Evolutionary conservation across 2,888 invertebrate species (phyloP).

Genomic region (Yponomeuta sedellus): DNA sequence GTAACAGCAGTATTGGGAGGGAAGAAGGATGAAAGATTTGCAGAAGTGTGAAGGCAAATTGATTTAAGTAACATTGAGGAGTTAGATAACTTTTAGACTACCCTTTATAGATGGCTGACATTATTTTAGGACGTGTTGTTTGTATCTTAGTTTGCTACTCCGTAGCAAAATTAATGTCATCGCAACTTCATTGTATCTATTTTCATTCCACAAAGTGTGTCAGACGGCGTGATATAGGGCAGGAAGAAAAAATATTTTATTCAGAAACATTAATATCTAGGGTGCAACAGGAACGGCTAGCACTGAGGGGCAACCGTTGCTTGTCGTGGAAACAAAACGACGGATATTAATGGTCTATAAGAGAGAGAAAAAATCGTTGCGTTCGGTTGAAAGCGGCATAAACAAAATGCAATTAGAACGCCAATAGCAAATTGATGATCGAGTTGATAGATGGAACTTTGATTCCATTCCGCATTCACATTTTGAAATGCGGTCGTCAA

Average conservation of each 20-base stretch:
- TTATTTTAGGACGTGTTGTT: background rate
- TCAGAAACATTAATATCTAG: slow-evolving; percentile 3
- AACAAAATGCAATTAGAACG: slow-evolving; percentile 72
- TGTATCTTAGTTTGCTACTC: background rate
- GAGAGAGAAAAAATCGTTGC: slow-evolving; percentile 81
- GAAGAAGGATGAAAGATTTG: background rate
- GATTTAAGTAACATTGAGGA: background rate
- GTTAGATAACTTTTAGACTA: background rate
- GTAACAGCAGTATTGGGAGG: background rate
- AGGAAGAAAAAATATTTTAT: slow-evolving; percentile 4
- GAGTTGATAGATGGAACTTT: slow-evolving; percentile 40
- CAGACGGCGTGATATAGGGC: slow-evolving; percentile 10
- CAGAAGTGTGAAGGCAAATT: background rate
- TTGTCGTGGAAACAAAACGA: slow-evolving; percentile 78
- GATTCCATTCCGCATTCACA: slow-evolving; percentile 7
- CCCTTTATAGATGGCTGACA: background rate
- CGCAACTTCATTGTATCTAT: background rate
- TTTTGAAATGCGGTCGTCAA: background rate
- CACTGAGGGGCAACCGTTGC: slow-evolving; percentile 42
- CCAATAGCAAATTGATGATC: slow-evolving; percentile 69
- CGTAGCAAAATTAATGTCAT: background rate
- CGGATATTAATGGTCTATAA: slow-evolving; percentile 81
- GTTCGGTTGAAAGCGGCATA: slow-evolving; percentile 72
- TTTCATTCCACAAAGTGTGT: slow-evolving; percentile 1
- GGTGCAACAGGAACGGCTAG: background rate